A percentile compares a stretch with the other conserved stretches of the same genome.
Conservation (phyloP, 2,113 vertebrate species). For the Mesoclemmys tuberculata region DNA sequence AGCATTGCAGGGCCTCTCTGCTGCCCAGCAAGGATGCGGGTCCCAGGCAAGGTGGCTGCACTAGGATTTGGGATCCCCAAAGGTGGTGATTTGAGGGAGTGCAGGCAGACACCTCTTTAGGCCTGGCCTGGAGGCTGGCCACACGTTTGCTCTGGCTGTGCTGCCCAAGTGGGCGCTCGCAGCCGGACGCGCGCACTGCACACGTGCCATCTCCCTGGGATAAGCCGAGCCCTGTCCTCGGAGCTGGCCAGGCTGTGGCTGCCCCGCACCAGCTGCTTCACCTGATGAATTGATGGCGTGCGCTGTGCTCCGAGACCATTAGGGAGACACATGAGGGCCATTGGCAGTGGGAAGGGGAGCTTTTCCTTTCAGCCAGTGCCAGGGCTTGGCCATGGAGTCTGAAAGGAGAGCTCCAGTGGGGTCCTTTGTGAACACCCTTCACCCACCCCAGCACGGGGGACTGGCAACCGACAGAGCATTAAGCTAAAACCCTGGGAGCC, state of each 20-base stretch:
- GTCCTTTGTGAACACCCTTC: not conserved
- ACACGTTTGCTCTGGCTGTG: not conserved
- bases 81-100: not conserved
- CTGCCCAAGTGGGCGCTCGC: not conserved
- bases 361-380: not conserved
- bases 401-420: not conserved
- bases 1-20: not conserved
- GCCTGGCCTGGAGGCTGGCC: too few relatives aligned
- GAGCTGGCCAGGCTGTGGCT: not conserved
- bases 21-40: too few relatives aligned
- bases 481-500: not conserved
- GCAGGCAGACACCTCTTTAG: not conserved
- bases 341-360: not conserved
- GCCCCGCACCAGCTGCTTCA: not conserved
- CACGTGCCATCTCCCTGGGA: not conserved
- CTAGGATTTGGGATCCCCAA: not conserved
- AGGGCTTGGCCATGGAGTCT: not conserved
- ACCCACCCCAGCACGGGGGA: not conserved
- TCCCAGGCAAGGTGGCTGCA: not conserved
- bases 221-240: not conserved
- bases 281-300: not conserved
- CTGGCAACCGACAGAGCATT: not conserved
- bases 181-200: not conserved
- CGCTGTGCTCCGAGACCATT: not conserved
- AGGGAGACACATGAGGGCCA: constrained; percentile 1